Base-by-base conservation (phyloP, 1,140 invertebrate genomes). In the Solen grandis region DNA sequence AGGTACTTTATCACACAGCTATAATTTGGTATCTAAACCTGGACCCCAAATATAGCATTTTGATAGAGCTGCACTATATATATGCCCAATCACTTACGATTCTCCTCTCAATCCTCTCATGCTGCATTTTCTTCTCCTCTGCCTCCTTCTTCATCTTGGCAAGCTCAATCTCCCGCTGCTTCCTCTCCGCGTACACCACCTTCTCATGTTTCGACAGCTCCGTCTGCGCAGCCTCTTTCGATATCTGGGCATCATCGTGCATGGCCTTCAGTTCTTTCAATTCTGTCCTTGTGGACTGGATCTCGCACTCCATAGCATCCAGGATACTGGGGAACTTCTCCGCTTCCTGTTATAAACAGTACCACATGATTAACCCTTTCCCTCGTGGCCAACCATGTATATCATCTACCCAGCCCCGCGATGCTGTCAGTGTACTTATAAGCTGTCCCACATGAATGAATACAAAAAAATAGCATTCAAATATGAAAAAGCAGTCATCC, bases 141-240 rank as follows among this genome's bases (percentile, higher is more conserved):
- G 92, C 92, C 78, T 92, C 92, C 70, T 91, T 92, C 86, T 92
- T 91, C 87, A 92, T 90, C 73, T 91, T 89, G 66, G 90, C 87
- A 19, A 93, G 85, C 72, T 92, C 91, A 22, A 92, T 82, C 75
- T 92, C 92, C 35, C 92, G 83, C 79, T 92, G 88, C 84, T 92
- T 92, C 31, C 91, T 87, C 63, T 92, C 92, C 0, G 85, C 65
- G 54, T 91, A 92, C n/a, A 92, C 89, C 10, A 88, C 86, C 59
- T 91, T 89, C 76, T 92, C 92, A 54, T 91, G 88, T 46, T 88
- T 87, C 2, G 84, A 66, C 33, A 92, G 81, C 63, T 92, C 90
- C 31, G 75, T 80, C 55, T 90, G 87, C 0, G 92, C 90, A 22
- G 89, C 87, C 27, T 91, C 88, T 70, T 91, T 91, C 5, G 90